phyloP scores from a whole-genome alignment of 2,797 vertebrate species.

The Neopelma chrysocephalum region DNA sequence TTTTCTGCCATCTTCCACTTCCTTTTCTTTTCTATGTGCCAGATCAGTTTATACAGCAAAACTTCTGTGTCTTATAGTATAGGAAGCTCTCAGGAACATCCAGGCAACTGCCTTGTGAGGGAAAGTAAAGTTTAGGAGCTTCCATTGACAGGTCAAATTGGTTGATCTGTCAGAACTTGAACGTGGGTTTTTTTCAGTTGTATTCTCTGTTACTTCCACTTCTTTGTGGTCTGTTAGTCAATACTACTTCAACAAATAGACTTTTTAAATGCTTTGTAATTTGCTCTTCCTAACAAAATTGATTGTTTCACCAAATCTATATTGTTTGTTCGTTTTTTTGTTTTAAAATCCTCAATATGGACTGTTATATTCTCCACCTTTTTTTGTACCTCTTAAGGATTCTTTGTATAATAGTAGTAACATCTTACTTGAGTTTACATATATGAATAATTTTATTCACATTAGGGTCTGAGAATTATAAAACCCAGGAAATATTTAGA shows the following conservation, averaged over 20 bases:
- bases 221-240: neutral
- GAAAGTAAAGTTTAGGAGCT: neutral
- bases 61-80: neutral
- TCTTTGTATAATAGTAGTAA: neutral
- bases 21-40: neutral
- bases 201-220: neutral
- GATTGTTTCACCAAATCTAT: neutral
- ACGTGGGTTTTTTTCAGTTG: neutral
- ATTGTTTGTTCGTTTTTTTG: neutral
- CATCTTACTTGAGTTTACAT: neutral
- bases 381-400: neutral
- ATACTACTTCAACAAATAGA: neutral
- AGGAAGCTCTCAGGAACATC: neutral
- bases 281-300: neutral
- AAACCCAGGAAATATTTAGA: neutral
- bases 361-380: neutral
- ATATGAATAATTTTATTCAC: neutral
- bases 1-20: no score
- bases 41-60: neutral
- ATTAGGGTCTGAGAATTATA: neutral
- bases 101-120: neutral
- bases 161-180: neutral
- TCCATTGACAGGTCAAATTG: neutral
- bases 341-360: neutral
- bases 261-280: neutral